These are phyloP conservation scores for Elanus axillaris DNA, from an alignment of 2,113 vertebrate genomes.

Conservation along the genomic window DNA sequence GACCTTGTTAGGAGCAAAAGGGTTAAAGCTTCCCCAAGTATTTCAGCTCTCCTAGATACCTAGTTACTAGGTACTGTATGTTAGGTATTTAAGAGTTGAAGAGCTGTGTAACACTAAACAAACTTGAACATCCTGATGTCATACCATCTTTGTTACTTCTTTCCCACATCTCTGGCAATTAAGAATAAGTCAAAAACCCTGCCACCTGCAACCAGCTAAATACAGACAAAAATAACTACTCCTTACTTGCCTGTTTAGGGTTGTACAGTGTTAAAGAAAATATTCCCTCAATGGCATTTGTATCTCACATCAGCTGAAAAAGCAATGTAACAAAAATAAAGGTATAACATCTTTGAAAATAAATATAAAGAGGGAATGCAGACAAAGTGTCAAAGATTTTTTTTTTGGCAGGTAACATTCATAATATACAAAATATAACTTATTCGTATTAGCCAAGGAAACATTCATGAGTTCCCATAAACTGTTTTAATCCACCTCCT, in stretches of 20 bases:
- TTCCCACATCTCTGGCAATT: slow-evolving; percentile 38
- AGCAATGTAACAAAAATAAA: slow-evolving; percentile 79
- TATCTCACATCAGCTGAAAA: slow-evolving; percentile 68
- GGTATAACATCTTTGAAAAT: slow-evolving; percentile 73
- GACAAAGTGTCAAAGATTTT: slow-evolving; percentile 52
- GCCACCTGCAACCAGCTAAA: slow-evolving; percentile 63
- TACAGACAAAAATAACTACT: slow-evolving; percentile 50
- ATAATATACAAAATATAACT: slow-evolving; percentile 67
- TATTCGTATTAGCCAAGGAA: slow-evolving; percentile 54
- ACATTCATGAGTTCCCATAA: slow-evolving; percentile 52
- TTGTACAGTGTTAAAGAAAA: slow-evolving; percentile 68
- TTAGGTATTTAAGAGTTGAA: slow-evolving; percentile 14
- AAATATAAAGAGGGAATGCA: slow-evolving; percentile 70
- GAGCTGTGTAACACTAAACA: slow-evolving; percentile 43
- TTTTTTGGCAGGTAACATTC: slow-evolving; percentile 67
- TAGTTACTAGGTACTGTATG: slow-evolving; percentile 67
- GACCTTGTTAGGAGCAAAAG: slow-evolving; percentile 57
- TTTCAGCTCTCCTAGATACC: slow-evolving; percentile 60
- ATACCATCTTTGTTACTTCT: background rate
- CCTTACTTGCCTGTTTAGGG: slow-evolving; percentile 53
- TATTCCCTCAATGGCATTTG: slow-evolving; percentile 68
- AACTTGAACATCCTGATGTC: slow-evolving; percentile 41
- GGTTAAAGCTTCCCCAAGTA: slow-evolving; percentile 51
- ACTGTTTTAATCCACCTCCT: slow-evolving; percentile 89
- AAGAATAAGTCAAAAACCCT: slow-evolving; percentile 63